Evolutionary conservation across 2,888 invertebrate genomes (phyloP), one percentile per base, ranked within the genome.

Genomic region (Anarsia innoxiella): DNA sequence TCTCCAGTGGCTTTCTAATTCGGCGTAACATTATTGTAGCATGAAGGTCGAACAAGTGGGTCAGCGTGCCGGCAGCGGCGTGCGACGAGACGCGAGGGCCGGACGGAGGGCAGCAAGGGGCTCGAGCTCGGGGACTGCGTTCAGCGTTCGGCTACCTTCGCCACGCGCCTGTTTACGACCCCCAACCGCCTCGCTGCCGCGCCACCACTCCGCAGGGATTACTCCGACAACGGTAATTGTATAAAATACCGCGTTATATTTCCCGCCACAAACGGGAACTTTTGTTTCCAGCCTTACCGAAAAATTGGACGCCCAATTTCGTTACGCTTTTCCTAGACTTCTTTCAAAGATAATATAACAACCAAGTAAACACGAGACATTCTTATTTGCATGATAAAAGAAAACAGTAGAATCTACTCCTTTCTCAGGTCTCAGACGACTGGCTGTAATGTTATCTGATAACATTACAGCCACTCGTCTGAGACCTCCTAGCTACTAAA

Each of bases 151-250:
- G 25, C 25, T 3, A 3, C 56, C 57, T 53, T 45, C 51, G 46
- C 42, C 52, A 48, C 53, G 50, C 48, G 42, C 45, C 59, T 66
- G 60, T 67, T 73, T 71, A 68, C 65, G 66, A 61, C 53, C 59
- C 51, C 56, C 54, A 58, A 58, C n/a, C n/a, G n/a, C n/a, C n/a
- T n/a, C n/a, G n/a, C n/a, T n/a, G n/a, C 8, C 3, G 3, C 3
- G 57, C 53, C 55, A 54, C 56, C 53, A 46, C 54, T 49, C 47
- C 49, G 54, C 56, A 52, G 56, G 52, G 55, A 61, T 57, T 59
- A 59, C 46, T 43, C 47, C 49, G 48, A 49, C 49, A 45, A 11
- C 36, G 3, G 12, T 32, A 36, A 36, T 32, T 32, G 36, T 29
- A 32, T 28, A 31, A 40, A 23, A 34, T 35, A 39, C 29, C 19